Percentiles rank a stretch among this genome's conserved stretches.
phyloP scores from a whole-genome alignment of 64 coral and sea anemone species.

The Platygyra sinensis region DNA sequence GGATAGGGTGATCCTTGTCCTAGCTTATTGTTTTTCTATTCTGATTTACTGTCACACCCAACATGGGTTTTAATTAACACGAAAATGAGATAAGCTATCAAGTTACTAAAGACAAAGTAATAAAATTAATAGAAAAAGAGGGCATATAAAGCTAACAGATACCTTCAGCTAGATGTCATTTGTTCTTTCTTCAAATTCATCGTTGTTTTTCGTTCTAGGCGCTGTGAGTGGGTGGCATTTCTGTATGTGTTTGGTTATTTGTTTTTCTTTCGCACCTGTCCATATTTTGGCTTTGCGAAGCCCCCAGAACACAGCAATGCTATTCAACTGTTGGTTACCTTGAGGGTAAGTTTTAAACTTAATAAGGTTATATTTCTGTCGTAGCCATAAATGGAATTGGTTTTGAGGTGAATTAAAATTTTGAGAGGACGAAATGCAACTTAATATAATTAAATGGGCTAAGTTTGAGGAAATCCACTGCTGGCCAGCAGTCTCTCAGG shows the following conservation, averaged over 20 bases:
- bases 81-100: too few relatives aligned
- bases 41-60: too few relatives aligned
- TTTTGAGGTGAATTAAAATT: too few relatives aligned
- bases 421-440: too few relatives aligned
- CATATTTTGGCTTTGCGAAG: slow-evolving; percentile 74
- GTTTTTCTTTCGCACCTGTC: slow-evolving; percentile 96
- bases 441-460: too few relatives aligned
- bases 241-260: slow-evolving; percentile 97
- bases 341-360: slow-evolving; percentile 69
- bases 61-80: too few relatives aligned
- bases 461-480: too few relatives aligned
- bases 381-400: neutral
- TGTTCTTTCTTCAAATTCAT: neutral
- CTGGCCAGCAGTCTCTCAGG: too few relatives aligned
- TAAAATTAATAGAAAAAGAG: too few relatives aligned
- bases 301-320: slow-evolving; percentile 93
- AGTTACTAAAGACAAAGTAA: too few relatives aligned
- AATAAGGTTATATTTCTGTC: neutral
- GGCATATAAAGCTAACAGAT: neutral
- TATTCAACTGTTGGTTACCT: slow-evolving; percentile 87
- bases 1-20: too few relatives aligned
- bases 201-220: slow-evolving; percentile 31
- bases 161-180: neutral
- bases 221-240: slow-evolving; percentile 90
- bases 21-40: too few relatives aligned